A percentile compares a stretch with the other conserved stretches of the same genome.
Conservation (phyloP, 23 tunicate species). For the Corella eumyota region DNA sequence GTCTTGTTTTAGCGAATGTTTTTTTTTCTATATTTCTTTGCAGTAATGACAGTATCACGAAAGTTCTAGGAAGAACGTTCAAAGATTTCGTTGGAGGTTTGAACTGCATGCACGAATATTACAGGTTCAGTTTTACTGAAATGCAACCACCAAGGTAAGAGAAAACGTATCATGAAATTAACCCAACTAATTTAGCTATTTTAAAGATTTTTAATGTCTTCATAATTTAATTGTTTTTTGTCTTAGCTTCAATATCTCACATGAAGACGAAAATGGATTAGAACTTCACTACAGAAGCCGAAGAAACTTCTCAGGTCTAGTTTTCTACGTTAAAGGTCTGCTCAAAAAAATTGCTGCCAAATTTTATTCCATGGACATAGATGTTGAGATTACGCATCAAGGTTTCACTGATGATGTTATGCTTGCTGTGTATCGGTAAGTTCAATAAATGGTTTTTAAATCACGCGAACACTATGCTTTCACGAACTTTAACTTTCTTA, state of each 20-base stretch:
- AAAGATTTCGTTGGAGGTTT: conserved; percentile 21
- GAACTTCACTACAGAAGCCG: conserved; percentile 27
- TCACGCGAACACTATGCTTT: too few relatives aligned
- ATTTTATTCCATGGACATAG: conserved; percentile 10
- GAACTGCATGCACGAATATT: conserved; percentile 40
- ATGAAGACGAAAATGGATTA: conserved; percentile 22
- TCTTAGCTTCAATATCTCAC: conserved; percentile 15
- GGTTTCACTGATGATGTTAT: conserved; percentile 27
- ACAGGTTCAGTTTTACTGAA: conserved; percentile 34
- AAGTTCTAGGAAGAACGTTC: conserved; percentile 27
- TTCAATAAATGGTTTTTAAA: background rate
- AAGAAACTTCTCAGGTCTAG: conserved; percentile 15
- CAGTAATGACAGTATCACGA: conserved; percentile 29
- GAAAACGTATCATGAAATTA: background rate
- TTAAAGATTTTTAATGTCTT: background rate
- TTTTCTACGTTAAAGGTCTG: conserved; percentile 25
- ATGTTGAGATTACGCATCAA: conserved; percentile 17
- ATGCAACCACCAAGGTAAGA: conserved; percentile 34
- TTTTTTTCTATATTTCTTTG: background rate
- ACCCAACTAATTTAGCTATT: too few relatives aligned
- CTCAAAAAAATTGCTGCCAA: conserved; percentile 12
- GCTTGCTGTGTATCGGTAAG: conserved; percentile 26
- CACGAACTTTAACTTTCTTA: too few relatives aligned
- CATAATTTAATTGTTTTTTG: background rate
- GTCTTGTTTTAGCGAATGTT: background rate